Evolutionary conservation across 2,797 vertebrate species (phyloP).

Genomic region (Myotis planiceps): DNA sequence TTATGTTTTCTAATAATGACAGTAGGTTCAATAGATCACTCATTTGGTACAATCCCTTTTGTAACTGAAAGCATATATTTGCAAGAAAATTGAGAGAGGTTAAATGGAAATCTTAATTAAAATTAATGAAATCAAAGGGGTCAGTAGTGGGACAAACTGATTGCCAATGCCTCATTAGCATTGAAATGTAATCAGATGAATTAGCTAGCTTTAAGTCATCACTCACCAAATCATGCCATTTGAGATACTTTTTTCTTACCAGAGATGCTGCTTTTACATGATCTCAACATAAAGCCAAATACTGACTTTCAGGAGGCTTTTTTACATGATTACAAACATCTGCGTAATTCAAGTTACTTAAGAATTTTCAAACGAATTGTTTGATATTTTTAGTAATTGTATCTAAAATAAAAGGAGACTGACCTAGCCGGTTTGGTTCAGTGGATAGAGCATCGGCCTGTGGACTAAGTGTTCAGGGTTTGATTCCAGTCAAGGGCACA

Average conservation of each 20-base stretch:
- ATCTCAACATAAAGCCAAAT: not conserved
- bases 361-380: not conserved
- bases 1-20: not conserved
- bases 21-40: not conserved
- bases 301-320: not conserved
- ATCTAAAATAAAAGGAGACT: not conserved
- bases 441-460: too few species aligned
- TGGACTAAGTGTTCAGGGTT: too few species aligned
- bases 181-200: not conserved
- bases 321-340: not conserved
- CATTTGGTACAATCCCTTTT: not conserved
- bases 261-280: not conserved
- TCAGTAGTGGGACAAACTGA: not conserved
- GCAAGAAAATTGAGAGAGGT: not conserved
- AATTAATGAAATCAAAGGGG: slow-evolving; percentile 39
- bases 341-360: not conserved
- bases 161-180: not conserved
- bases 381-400: not conserved
- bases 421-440: too few species aligned
- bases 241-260: not conserved
- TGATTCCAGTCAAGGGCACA: too few species aligned
- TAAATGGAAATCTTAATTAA: slow-evolving; percentile 41
- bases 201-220: not conserved
- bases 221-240: slow-evolving; percentile 5
- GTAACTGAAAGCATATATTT: slow-evolving; percentile 6